These are phyloP conservation scores for Mythimna lalbum DNA, from an alignment of 2,888 invertebrate genomes.

Conservation along the genomic window DNA sequence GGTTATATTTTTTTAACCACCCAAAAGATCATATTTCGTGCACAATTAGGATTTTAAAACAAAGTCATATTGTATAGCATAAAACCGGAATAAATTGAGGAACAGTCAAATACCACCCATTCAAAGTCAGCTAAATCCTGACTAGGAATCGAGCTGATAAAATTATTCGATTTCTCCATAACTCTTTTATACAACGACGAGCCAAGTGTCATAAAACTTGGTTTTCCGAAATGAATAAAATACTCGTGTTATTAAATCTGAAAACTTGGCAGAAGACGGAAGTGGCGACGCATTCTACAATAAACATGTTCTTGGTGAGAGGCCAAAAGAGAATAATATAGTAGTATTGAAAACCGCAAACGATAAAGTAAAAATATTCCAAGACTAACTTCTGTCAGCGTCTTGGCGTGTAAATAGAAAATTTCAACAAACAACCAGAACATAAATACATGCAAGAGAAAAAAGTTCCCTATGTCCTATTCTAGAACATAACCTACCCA, in stretches of 20 bases:
- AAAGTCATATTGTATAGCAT: no score
- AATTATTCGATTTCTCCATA: background rate
- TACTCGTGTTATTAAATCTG: slow-evolving; percentile 27
- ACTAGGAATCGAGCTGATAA: background rate
- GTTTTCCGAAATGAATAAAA: slow-evolving; percentile 12
- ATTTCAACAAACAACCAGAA: no score
- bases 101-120: no score
- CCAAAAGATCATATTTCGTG: no score
- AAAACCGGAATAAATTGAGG: no score
- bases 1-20: no score
- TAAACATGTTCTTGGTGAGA: slow-evolving; percentile 32
- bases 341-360: slow-evolving; percentile 4
- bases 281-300: slow-evolving; percentile 19
- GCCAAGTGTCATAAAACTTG: slow-evolving; percentile 10
- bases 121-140: no score
- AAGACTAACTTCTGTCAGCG: background rate
- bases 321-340: slow-evolving; percentile 32
- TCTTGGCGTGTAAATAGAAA: no score
- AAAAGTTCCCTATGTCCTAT: no score
- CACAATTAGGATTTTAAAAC: no score
- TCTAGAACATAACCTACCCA: no score
- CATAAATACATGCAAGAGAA: no score
- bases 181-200: background rate
- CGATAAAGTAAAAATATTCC: background rate
- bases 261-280: slow-evolving; percentile 41